Base-by-base conservation (phyloP, 2,113 vertebrate genomes). In the Pyxicephalus adspersus region DNA sequence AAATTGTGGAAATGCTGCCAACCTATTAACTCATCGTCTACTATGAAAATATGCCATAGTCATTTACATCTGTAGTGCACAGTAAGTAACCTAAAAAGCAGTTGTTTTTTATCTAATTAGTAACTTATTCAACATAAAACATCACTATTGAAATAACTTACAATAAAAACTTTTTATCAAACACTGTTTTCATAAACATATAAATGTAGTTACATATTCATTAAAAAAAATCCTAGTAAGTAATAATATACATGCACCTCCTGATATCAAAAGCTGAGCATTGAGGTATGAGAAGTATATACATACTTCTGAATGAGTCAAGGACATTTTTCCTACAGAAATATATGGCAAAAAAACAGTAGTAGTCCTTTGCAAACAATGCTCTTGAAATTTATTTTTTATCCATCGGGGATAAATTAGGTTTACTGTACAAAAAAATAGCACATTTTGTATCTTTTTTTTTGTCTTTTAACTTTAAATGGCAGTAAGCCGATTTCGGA, bases 211-310 rank as follows among this genome's bases (percentile, higher is more conserved):
- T 19, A 7, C 11, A 58, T 28, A 20, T 60, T n/a, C 61, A 52
- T 18, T 19, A 63, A 51, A 28, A 17, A 71, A 58, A 11, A 50
- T 70, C 16, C 29, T 29, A 54, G 28, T 54, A 72, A 72, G 23
- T n/a, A 73, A 57, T 7, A 54, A 64, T 64, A 64, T 19, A 65
- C 68, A 73, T 81, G 68, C 68, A 55, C 20, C 63, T 31, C 23
- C 17, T 72, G 23, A 85, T 83, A 83, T 76, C 78, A 83, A 84
- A 88, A 75, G 60, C 85, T 85, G 86, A 85, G 88, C 84, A 90
- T 88, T 93, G 94, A 95, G 92, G 93, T 94, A 94, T 92, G 26
- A 29, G 89, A 87, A 64, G 73, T 89, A 88, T 89, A 88, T 74
- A 89, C 89, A 90, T 73, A 84, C 77, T 87, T 90, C 81, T 23